A percentile compares a stretch with the other conserved stretches of the same genome.
Conservation (phyloP, 2,113 vertebrate species). For the Gobiocypris rarus region DNA sequence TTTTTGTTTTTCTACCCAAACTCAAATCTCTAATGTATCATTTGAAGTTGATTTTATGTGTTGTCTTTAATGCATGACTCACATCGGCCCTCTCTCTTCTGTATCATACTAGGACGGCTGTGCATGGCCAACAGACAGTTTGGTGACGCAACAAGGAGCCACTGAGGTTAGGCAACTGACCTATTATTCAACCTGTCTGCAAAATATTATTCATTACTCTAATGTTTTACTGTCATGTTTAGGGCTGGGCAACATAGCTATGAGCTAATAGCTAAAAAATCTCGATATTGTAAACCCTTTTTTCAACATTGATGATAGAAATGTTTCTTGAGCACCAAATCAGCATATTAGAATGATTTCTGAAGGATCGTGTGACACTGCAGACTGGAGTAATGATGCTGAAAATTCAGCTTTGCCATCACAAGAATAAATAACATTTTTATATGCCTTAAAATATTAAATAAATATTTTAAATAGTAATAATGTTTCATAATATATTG, state of each 20-base stretch:
- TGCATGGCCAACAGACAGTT: conserved; percentile 83
- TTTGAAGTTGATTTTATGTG: background rate
- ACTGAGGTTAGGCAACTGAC: conserved; percentile 77
- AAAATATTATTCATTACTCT: background rate
- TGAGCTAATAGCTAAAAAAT: background rate
- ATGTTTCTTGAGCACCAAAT: background rate
- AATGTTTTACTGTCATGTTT: background rate
- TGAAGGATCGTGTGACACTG: background rate
- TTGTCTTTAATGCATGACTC: conserved; percentile 16
- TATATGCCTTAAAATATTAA: no score
- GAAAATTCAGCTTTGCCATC: background rate
- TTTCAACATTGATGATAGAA: background rate
- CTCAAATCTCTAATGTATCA: background rate
- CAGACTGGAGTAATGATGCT: background rate
- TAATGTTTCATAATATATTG: background rate
- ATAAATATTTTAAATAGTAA: background rate
- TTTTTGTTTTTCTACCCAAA: background rate
- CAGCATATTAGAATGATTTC: background rate
- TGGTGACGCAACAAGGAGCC: conserved; percentile 73
- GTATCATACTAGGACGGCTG: conserved; percentile 78
- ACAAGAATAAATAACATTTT: background rate
- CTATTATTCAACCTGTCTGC: background rate
- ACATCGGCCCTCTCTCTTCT: background rate
- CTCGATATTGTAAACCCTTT: background rate
- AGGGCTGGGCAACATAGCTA: background rate